A percentile compares a stretch with the other conserved stretches of the same genome.
These are phyloP conservation scores for Osedax frankpressi DNA, from an alignment of 2,888 invertebrate genomes.

Conservation along the genomic window DNA sequence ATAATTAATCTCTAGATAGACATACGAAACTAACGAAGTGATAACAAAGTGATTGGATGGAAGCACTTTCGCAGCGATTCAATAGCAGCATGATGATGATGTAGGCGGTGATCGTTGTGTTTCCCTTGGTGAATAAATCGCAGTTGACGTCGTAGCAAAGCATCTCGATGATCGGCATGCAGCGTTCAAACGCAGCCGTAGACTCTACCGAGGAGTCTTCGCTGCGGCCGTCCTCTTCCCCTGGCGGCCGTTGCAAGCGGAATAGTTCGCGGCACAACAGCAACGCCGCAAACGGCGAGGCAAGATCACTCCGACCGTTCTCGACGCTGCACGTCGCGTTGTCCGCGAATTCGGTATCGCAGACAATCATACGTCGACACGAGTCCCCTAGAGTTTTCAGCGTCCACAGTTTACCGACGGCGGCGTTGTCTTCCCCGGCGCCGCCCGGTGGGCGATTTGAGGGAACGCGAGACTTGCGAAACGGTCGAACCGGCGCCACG, in stretches of 20 bases:
- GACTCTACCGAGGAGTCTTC: neutral
- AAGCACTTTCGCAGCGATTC: neutral
- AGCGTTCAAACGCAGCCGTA: neutral
- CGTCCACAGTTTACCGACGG: no score
- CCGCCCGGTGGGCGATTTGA: no score
- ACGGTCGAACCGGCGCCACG: no score
- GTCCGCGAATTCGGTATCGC: no score
- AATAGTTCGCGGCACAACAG: neutral
- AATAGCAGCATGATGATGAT: neutral
- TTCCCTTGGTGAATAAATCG: neutral
- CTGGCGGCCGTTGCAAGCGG: neutral
- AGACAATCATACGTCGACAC: no score
- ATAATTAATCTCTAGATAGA: neutral
- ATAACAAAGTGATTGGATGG: neutral
- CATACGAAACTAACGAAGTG: neutral
- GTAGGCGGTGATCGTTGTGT: neutral
- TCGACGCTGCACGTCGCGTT: no score
- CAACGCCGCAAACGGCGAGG: no score
- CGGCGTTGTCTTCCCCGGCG: no score
- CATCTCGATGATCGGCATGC: neutral
- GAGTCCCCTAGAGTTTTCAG: no score
- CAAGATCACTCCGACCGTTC: no score
- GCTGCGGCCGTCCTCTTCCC: neutral
- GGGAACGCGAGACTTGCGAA: no score
- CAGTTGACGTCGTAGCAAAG: neutral